These are phyloP conservation scores for Oscheius sp. DNA, from an alignment of 2,888 invertebrate genomes.

Conservation along the genomic window DNA sequence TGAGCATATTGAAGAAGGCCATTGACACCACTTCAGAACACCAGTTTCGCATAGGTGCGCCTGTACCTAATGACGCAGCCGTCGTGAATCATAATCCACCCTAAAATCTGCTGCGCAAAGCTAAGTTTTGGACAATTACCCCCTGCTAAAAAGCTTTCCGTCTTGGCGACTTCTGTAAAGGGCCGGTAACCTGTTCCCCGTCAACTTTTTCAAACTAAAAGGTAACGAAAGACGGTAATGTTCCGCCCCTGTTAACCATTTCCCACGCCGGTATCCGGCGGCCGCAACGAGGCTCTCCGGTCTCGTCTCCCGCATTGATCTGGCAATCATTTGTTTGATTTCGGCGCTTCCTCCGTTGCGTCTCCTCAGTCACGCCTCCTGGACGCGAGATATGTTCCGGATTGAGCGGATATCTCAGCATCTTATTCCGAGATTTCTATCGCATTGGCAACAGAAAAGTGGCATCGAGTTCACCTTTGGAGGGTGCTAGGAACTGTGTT, in stretches of 20 bases:
- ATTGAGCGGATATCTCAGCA: constrained; percentile 7
- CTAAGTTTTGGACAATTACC: constrained; percentile 14
- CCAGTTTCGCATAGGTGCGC: constrained; percentile 12
- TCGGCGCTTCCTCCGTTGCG: constrained; percentile 16
- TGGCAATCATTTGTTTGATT: constrained; percentile 29
- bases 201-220: constrained; percentile 16
- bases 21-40: constrained; percentile 16
- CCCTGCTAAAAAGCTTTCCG: constrained; percentile 3
- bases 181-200: constrained; percentile 4
- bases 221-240: constrained; percentile 4
- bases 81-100: neutral
- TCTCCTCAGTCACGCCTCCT: constrained; percentile 16
- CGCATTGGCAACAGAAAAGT: neutral
- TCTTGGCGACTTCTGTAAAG: neutral
- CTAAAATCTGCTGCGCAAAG: neutral
- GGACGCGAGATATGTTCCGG: constrained; percentile 14
- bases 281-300: constrained; percentile 11
- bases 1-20: no score
- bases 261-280: constrained; percentile 18
- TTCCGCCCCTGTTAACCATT: constrained; percentile 9
- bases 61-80: constrained; percentile 23
- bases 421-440: neutral
- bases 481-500: constrained; percentile 24
- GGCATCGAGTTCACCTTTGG: neutral
- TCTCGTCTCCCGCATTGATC: constrained; percentile 22